These are phyloP conservation scores for Dolichopus griseipennis DNA, from an alignment of 2,888 invertebrate species.

Conservation along the genomic window DNA sequence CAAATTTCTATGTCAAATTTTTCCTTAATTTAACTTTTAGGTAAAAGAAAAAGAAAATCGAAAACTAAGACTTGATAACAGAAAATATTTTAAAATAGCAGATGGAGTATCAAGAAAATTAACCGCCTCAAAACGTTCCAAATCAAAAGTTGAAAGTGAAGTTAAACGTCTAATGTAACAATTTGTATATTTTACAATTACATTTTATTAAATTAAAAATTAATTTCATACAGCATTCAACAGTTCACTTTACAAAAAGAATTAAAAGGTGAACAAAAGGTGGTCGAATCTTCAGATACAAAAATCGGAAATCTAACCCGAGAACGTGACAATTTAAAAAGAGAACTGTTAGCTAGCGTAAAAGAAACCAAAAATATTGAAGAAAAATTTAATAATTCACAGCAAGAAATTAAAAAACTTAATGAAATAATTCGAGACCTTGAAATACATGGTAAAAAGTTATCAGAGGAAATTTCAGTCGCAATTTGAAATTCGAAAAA, in stretches of 20 bases:
- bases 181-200: no score
- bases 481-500: slow-evolving; percentile 35
- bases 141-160: slow-evolving; percentile 33
- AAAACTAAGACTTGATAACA: slow-evolving; percentile 36
- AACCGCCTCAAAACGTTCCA: slow-evolving; percentile 31
- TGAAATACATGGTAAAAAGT: slow-evolving; percentile 33
- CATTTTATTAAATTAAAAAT: no score
- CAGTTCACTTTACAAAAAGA: slow-evolving; percentile 37
- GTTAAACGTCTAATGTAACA: slow-evolving; percentile 33
- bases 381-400: slow-evolving; percentile 33
- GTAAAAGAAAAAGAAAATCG: slow-evolving; percentile 39
- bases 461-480: slow-evolving; percentile 29
- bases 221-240: slow-evolving; percentile 10
- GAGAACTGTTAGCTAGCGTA: slow-evolving; percentile 33
- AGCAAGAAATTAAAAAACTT: slow-evolving; percentile 37
- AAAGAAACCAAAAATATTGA: slow-evolving; percentile 26
- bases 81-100: slow-evolving; percentile 34
- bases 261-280: slow-evolving; percentile 35
- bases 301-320: slow-evolving; percentile 34
- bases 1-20: no score
- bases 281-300: slow-evolving; percentile 36
- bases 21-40: slow-evolving; percentile 19
- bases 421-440: slow-evolving; percentile 33
- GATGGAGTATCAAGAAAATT: slow-evolving; percentile 38
- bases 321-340: slow-evolving; percentile 37